Base-by-base conservation (phyloP, 2,113 vertebrate species). In the Python bivittatus region DNA sequence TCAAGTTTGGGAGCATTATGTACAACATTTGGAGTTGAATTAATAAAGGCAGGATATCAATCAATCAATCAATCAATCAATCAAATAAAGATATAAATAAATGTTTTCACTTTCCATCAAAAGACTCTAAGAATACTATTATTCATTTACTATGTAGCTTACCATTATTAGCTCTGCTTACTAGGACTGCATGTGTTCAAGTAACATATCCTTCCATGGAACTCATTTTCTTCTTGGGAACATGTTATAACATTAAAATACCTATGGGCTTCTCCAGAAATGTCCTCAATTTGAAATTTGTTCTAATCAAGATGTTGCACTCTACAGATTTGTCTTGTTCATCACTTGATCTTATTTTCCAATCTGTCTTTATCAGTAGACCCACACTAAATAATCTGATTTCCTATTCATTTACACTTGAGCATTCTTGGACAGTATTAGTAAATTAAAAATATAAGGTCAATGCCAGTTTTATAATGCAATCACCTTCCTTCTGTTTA, bases 391-490 rank as follows among this genome's bases (percentile, higher is more conserved):
- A 53, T 88, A 68, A n/a, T 68, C 29, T 68, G 61, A 60, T 92
- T 83, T 57, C 58, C 90, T 93, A 13, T 91, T 87, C 88, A 89
- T 92, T 93, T 33, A 91, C 25, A 57, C 38, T 27, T 8, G 57
- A 84, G 0, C 53, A 93, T 92, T 38, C 27, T 57, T 1, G 0
- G 48, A 57, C 13, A 91, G 89, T 17, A 1, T 92, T 68, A 53
- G 61, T 2, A 15, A 85, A 93, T 58, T 29, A n/a, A 60, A 90
- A 79, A 57, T 44, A 9, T 93, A 83, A 89, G 93, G 84, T 92
- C 33, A 1, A 79, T 92, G 88, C 85, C 93, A 96, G 94, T 88
- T 92, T 42, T 88, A 90, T 56, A 94, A 94, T 96, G 4, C 25
- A 92, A 79, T 83, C 38, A 93, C 0, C 22, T 42, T 86, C 38